Evolutionary conservation across 2,113 vertebrate genomes (phyloP), one percentile per base, ranked within the genome.

Genomic region (Apteryx mantelli): DNA sequence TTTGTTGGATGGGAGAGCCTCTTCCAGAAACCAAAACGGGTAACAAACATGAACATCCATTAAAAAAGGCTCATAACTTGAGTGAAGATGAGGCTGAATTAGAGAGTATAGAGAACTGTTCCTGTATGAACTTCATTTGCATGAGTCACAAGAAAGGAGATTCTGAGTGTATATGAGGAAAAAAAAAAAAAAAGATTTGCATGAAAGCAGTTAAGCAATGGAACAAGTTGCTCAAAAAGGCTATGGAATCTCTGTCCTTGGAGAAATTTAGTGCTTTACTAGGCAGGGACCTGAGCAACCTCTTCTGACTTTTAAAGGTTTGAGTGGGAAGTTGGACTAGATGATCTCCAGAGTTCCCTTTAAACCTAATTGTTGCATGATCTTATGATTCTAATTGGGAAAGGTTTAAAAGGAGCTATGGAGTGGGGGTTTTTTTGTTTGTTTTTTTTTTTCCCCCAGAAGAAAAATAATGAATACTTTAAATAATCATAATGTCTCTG

Each of bases 351-450:
- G 50, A 66, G 11, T 24, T 77, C 38, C 20, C 3, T 28, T 53
- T 22, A n/a, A 48, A 48, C 38, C 3, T 38, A 53, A 38, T 38
- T 90, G 28, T 22, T 70, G 34, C 36, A 36, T 46, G 15, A 78
- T 52, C 25, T 0, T 7, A 55, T 22, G 1, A 22, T 61, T 56
- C 14, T 52, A 38, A 52, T 7, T 13, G 1, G 5, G 60, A 89
- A 81, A 5, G 4, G 8, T 8, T 81, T 74, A 83, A 91, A 83
- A 5, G 17, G 14, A 77, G 6, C 2, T 56, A 44, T 44, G 42
- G 42, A 44, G 48, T 16, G 6, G 5, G 4, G 0, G 16, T 3
- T 48, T 17, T 42, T 30, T 14, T 50, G 8, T 46, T 18, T 22
- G 20, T 18, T 50, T 19, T 36, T 68, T 30, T 64, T 32, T 56